These are phyloP conservation scores for Cyanistes caeruleus DNA, from an alignment of 2,113 vertebrate genomes.

Conservation along the genomic window DNA sequence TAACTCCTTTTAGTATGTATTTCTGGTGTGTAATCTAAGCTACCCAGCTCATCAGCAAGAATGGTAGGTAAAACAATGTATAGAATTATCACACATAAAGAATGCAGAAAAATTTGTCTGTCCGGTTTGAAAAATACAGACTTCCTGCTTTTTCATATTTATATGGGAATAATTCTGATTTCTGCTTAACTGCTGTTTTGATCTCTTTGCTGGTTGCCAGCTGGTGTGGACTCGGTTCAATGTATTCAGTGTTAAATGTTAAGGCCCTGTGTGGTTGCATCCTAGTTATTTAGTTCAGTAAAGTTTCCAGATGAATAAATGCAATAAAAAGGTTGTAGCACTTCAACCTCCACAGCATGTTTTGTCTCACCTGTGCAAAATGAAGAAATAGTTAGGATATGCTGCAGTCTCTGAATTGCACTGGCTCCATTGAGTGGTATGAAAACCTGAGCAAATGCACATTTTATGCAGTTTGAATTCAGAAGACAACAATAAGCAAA, in stretches of 20 bases:
- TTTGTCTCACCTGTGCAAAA: constrained; percentile 20
- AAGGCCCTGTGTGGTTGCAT: constrained; percentile 19
- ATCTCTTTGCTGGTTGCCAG: constrained; percentile 24
- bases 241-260: constrained; percentile 56
- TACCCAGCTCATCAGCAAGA: neutral
- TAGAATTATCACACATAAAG: neutral
- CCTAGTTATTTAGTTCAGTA: constrained; percentile 43
- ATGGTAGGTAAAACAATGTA: neutral
- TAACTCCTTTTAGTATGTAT: neutral
- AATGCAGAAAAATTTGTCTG: neutral
- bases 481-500: neutral
- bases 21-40: constrained; percentile 5
- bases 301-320: constrained; percentile 50
- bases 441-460: neutral
- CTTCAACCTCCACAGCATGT: constrained; percentile 16
- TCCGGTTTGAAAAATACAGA: neutral
- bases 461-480: neutral
- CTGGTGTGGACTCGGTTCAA: constrained; percentile 48
- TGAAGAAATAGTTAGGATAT: neutral
- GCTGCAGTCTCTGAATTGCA: neutral
- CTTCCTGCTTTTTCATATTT: neutral
- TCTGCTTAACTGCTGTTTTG: constrained; percentile 7
- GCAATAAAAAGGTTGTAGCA: constrained; percentile 25
- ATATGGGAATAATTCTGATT: neutral
- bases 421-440: neutral